Base-by-base conservation (phyloP, 2,113 vertebrate genomes). In the Psilopsiagon aurifrons region DNA sequence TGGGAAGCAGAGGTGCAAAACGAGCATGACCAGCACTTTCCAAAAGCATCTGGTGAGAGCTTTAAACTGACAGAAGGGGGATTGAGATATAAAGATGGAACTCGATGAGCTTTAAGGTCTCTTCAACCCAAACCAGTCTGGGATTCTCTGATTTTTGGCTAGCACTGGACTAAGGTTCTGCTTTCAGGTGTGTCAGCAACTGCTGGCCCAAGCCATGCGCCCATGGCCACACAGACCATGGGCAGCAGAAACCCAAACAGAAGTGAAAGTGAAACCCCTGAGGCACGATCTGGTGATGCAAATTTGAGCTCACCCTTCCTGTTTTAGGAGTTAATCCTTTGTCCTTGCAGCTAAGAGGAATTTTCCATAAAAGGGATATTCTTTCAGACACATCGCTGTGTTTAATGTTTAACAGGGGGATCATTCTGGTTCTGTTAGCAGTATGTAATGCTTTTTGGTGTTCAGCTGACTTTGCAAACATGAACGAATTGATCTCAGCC, bases 331-430 rank as follows among this genome's bases (percentile, higher is more conserved):
- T 57, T 83, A 67, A 83, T 82, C 62, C 66, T 79, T 94, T 85
- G 92, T 79, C 80, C 81, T 95, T 66, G 47, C 41, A 77, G 86
- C n/a, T 55, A 92, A 35, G 71, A 87, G 90, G 79, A 88, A 86
- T 70, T 95, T 93, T 96, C 95, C 90, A 71, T 74, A 79, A 90
- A 94, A 44, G 80, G 17, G 33, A 12, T 79, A 57, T 25, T 39
- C 47, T 79, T 91, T 86, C 76, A 68, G 94, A 79, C 81, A 83
- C 77, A 24, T 79, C 94, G 10, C 41, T 35, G 44, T 86, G 88
- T 92, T 95, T 96, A 91, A 95, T 95, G 91, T 96, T 95, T 97
- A 97, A 96, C 92, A 83, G 88, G 54, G 78, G 83, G 77, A 63
- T 93, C 77, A 35, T 96, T 96, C 95, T 3, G 13, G 77, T 82